Conservation (phyloP, 2,888 invertebrate genomes). For the Nezara viridula region DNA sequence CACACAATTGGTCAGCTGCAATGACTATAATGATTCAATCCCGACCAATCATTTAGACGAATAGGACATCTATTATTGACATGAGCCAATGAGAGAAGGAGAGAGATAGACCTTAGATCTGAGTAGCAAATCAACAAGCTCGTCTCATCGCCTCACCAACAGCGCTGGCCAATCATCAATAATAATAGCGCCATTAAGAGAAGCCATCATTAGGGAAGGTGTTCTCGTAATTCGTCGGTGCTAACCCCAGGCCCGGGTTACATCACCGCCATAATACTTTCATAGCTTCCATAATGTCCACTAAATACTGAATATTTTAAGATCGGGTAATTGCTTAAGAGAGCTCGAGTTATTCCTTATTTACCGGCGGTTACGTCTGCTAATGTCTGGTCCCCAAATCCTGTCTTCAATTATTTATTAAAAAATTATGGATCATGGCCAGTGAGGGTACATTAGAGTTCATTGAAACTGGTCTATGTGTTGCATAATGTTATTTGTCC, state of each 20-base stretch:
- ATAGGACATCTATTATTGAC: background rate
- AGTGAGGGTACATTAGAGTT: background rate
- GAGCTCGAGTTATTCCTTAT: background rate
- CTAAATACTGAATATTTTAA: background rate
- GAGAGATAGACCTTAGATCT: background rate
- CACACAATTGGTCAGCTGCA: background rate
- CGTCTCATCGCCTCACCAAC: background rate
- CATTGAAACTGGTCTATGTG: background rate
- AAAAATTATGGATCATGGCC: background rate
- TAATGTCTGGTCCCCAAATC: background rate
- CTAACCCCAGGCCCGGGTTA: background rate
- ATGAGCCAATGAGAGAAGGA: background rate
- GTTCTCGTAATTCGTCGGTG: background rate
- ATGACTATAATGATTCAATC: background rate
- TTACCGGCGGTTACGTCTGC: background rate
- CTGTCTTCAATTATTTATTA: background rate
- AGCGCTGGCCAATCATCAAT: constrained; percentile 6
- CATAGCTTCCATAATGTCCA: background rate
- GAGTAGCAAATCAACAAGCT: background rate
- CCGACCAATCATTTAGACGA: background rate
- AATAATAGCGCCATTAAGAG: background rate
- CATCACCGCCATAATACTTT: background rate
- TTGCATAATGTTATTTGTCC: background rate
- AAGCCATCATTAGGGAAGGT: background rate
- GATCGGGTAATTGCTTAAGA: background rate